Percentiles rank a stretch among this genome's conserved stretches.
phyloP scores from a whole-genome alignment of 2,797 vertebrate species.

The Danio tinwini region DNA sequence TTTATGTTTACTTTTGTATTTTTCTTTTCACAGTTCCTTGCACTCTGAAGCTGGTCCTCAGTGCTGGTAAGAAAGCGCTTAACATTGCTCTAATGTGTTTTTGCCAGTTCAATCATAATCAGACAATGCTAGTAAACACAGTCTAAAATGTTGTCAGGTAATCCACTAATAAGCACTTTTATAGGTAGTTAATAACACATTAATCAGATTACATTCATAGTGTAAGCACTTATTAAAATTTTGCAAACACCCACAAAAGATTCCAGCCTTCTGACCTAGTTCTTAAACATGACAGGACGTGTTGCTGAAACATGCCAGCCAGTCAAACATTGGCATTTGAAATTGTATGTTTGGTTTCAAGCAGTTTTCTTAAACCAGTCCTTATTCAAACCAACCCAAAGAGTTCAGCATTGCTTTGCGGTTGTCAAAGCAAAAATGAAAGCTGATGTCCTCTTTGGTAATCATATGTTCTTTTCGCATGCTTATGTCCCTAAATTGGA shows the following conservation, averaged over 20 bases:
- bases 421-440: background rate
- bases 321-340: background rate
- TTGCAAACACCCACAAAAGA: background rate
- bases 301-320: background rate
- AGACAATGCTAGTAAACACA: background rate
- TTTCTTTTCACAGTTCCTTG: slow-evolving; percentile 65
- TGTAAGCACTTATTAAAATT: background rate
- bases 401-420: background rate
- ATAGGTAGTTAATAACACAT: background rate
- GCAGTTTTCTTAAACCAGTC: background rate
- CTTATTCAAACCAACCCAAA: background rate
- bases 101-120: too few relatives aligned
- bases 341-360: background rate
- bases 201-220: background rate
- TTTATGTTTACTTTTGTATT: slow-evolving; percentile 37
- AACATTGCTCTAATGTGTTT: background rate
- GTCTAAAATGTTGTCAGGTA: background rate
- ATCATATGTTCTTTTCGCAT: background rate
- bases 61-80: slow-evolving; percentile 68
- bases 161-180: background rate
- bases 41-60: slow-evolving; percentile 62
- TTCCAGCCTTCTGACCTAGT: background rate
- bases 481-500: background rate
- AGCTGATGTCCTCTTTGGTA: background rate
- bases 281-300: background rate